Evolutionary conservation across 2,113 vertebrate genomes (phyloP), one percentile per base, ranked within the genome.

Genomic region (Vicugna pacos): DNA sequence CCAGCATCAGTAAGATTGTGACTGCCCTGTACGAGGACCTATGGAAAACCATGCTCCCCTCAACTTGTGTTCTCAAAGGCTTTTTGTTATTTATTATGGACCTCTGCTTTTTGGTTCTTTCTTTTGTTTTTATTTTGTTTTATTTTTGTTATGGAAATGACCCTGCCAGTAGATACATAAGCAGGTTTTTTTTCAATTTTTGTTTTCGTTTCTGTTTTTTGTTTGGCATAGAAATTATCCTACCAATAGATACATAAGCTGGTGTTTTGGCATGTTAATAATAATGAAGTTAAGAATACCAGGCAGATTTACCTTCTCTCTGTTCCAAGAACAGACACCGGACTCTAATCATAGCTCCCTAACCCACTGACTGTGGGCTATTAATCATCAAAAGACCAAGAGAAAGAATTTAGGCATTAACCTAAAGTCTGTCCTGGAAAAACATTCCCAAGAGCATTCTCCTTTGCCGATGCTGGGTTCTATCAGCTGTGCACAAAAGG

Each of bases 271-370:
- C 20, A 12, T 48, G 6, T 17, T 54, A n/a, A 58, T 85, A n/a
- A 58, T 85, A 69, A 96, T 26, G 22, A 93, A 87, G 6, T 92
- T 73, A 93, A 48, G 20, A 93, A 19, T 70, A 84, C 11, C 30
- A 89, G 42, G 19, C 2, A 77, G 28, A 75, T 32, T 13, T 67
- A 67, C 11, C 15, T 62, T 81, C 46, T 81, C 22, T 92, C 42
- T 90, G 62, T 75, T 92, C 50, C n/a, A 4, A 60, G n/a, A 56
- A 48, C 38, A 77, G 67, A 91, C 8, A 3, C 1, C 79, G 46
- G 56, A 82, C 46, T 60, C 58, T 60, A 89, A 89, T 75, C 13
- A 9, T 42, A 89, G 6, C 56, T 81, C 91, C 67, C n/a, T n/a
- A 26, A 46, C 32, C 93, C 30, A 52, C 32, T 89, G 79, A 89